These are phyloP conservation scores for Zoanthus solanderi DNA, from an alignment of 92 coral and sea anemone genomes.

Conservation along the genomic window DNA sequence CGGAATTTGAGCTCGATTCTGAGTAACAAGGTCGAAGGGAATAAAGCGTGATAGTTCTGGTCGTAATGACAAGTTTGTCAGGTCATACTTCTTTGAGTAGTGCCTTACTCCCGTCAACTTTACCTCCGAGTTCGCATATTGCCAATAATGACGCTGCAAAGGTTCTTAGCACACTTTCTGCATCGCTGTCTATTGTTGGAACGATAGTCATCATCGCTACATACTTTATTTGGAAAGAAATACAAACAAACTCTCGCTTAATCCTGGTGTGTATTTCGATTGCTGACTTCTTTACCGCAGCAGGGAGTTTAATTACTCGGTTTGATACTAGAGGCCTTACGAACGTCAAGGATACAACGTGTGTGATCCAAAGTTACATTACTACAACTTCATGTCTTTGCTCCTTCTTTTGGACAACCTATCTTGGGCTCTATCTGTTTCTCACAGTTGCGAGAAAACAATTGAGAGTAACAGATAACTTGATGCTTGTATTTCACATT, in stretches of 20 bases:
- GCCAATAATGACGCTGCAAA: constrained; percentile 7
- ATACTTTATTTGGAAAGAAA: constrained; percentile 87
- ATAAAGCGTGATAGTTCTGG: too few species aligned
- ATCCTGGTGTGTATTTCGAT: constrained; percentile 91
- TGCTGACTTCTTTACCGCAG: constrained; percentile 89
- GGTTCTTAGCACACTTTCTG: constrained; percentile 51
- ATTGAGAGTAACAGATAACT: constrained; percentile 63
- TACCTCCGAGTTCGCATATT: not conserved
- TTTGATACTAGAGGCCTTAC: not conserved
- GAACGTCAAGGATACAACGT: not conserved
- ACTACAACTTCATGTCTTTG: constrained; percentile 84
- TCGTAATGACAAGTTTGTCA: too few species aligned
- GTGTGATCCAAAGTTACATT: constrained; percentile 82
- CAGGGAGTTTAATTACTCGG: constrained; percentile 61
- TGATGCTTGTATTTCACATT: constrained; percentile 74
- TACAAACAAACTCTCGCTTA: constrained; percentile 78
- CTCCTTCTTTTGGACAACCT: constrained; percentile 97
- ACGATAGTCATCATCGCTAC: constrained; percentile 76
- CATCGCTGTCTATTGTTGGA: constrained; percentile 81
- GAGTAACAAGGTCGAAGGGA: too few species aligned
- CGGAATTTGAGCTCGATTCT: not conserved
- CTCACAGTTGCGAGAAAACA: constrained; percentile 67
- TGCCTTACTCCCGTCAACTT: not conserved
- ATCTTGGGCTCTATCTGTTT: constrained; percentile 80
- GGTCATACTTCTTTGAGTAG: not conserved